Evolutionary conservation across 2,888 invertebrate species (phyloP).

Genomic region (Merodon equestris): DNA sequence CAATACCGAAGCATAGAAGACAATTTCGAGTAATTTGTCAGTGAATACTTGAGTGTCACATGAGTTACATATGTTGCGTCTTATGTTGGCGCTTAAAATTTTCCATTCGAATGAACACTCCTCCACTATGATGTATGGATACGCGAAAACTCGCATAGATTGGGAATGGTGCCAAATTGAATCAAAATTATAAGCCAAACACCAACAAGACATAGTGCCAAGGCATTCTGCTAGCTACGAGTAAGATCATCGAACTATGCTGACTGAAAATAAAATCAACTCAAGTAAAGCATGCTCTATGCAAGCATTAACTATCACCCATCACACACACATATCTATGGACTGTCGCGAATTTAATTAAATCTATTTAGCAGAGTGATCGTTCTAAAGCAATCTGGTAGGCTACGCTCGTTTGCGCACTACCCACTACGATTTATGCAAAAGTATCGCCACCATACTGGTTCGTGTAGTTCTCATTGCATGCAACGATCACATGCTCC

Average conservation of each 20-base stretch:
- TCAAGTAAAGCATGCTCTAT: neutral
- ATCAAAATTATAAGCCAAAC: no score
- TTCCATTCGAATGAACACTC: no score
- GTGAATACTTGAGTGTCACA: no score
- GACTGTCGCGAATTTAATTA: conserved; percentile 44
- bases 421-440: conserved; percentile 26
- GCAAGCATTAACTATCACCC: neutral
- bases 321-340: conserved; percentile 10
- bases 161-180: no score
- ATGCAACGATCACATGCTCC: conserved; percentile 54
- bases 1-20: no score
- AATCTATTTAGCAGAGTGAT: conserved; percentile 29
- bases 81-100: no score
- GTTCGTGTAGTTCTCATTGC: conserved; percentile 28
- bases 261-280: conserved; percentile 25
- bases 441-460: conserved; percentile 17
- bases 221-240: neutral
- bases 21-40: no score
- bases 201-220: no score
- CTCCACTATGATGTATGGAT: no score
- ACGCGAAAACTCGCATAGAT: no score
- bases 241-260: conserved; percentile 46
- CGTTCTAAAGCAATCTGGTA: no score
- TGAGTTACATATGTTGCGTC: no score
- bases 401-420: neutral